A percentile compares a stretch with the other conserved stretches of the same genome.
phyloP scores from a whole-genome alignment of 2,797 vertebrate genomes.

The Heliangelus exortis region DNA sequence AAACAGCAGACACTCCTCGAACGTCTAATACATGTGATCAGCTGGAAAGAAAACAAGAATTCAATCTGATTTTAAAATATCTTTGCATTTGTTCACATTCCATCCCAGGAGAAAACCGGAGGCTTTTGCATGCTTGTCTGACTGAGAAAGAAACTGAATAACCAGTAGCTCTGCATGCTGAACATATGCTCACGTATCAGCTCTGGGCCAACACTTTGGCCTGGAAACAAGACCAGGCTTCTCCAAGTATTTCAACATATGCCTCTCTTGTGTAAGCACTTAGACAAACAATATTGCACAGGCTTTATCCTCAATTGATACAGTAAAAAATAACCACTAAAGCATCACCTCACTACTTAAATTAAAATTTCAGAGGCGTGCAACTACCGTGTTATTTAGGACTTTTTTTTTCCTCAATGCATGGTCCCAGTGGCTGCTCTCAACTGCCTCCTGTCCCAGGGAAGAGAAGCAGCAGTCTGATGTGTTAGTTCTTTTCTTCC shows the following conservation, averaged over 20 bases:
- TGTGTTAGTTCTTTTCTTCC: not conserved
- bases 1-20: not conserved
- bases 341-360: not conserved
- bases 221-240: constrained; percentile 16
- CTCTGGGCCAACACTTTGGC: not conserved
- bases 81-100: not conserved
- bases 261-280: not conserved
- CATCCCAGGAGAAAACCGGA: not conserved
- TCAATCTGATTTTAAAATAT: not conserved
- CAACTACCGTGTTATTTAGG: not conserved
- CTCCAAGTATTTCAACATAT: not conserved
- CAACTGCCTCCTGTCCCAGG: not conserved
- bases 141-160: not conserved
- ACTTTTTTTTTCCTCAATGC: not conserved
- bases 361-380: not conserved
- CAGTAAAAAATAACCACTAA: not conserved
- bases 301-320: not conserved
- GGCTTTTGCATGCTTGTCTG: not conserved
- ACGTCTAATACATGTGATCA: not conserved
- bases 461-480: not conserved
- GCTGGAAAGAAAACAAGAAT: constrained; percentile 13
- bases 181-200: not conserved
- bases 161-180: not conserved
- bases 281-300: not conserved
- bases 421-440: not conserved